Evolutionary conservation across 2,888 invertebrate species (phyloP), one percentile per base, ranked within the genome.

Genomic region (Sialis lutaria): DNA sequence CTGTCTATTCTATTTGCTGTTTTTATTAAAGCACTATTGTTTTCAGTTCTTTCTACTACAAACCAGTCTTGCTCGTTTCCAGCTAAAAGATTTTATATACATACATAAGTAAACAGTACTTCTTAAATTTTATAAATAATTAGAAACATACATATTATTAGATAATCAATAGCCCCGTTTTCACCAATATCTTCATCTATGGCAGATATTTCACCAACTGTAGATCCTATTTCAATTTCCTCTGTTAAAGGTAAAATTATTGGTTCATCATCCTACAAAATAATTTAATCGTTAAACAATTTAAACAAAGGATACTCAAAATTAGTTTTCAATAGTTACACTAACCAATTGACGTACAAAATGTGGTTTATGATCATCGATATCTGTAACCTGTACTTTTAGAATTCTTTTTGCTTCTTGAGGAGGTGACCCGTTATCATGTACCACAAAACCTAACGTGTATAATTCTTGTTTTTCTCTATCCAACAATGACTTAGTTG

Each of bases 331-430:
- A 35, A 35, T 35, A 40, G 1, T 6, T 46, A 57, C 53, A 59
- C 71, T 70, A 60, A 83, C 84, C 55, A 77, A 63, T 50, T 72
- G 76, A 50, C 85, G 66, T 6, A 67, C 69, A 54, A 88, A 86
- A 49, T 75, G 71, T 0, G 87, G 86, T 51, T 77, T 75, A 56
- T 87, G 84, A 57, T 88, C 87, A 57, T 88, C 87, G 8, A 84
- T 75, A 55, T 88, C 87, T 3, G 75, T 68, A 0, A 86, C 70
- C 44, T 70, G 67, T 0, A 88, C 77, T 43, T 74, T 75, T 0
- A 86, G 68, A 1, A 84, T 75, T 45, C 82, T 68, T 0, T 83
- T 80, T 1, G 77, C 75, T 51, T 81, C 81, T 55, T 86, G 85
- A 8, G 81, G 77, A 0, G 87, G 86, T 42, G 75, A 72, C 0